A percentile compares a stretch with the other conserved stretches of the same genome.
phyloP scores from a whole-genome alignment of 2,113 vertebrate species.

The Zosterops lateralis region DNA sequence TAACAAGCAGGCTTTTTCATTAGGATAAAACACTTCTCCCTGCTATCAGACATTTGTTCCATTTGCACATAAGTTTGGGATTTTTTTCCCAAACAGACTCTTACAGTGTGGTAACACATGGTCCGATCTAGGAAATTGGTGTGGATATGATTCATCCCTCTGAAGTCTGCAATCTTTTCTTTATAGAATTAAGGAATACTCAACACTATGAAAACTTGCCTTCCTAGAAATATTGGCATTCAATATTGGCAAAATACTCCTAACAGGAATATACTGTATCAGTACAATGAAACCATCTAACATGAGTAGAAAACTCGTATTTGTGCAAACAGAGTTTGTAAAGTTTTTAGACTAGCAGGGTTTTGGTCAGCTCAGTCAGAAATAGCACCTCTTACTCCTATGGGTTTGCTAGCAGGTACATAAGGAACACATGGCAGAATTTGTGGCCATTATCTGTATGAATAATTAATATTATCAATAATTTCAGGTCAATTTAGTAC shows the following conservation, averaged over 20 bases:
- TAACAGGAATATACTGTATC: not conserved
- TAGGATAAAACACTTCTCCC: not conserved
- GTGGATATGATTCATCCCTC: not conserved
- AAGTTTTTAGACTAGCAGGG: not conserved
- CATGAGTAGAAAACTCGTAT: accelerated
- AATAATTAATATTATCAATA: not conserved
- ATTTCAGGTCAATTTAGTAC: not conserved
- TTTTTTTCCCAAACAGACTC: not conserved
- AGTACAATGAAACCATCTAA: not conserved
- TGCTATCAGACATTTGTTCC: not conserved
- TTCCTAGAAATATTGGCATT: not conserved
- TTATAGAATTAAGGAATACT: not conserved
- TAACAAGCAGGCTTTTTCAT: conserved; percentile 1
- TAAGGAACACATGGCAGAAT: not conserved
- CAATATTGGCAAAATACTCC: conserved; percentile 13
- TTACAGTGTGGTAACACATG: not conserved
- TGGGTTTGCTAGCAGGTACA: not conserved
- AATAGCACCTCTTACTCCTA: not conserved
- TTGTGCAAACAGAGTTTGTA: not conserved
- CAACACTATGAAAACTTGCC: not conserved
- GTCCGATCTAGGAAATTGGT: not conserved
- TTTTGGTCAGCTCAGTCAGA: not conserved
- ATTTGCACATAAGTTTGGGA: not conserved
- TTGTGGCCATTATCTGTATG: accelerated
- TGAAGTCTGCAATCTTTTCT: conserved; percentile 21